These are phyloP conservation scores for Albula goreensis DNA, from an alignment of 2,113 vertebrate species.

Conservation along the genomic window DNA sequence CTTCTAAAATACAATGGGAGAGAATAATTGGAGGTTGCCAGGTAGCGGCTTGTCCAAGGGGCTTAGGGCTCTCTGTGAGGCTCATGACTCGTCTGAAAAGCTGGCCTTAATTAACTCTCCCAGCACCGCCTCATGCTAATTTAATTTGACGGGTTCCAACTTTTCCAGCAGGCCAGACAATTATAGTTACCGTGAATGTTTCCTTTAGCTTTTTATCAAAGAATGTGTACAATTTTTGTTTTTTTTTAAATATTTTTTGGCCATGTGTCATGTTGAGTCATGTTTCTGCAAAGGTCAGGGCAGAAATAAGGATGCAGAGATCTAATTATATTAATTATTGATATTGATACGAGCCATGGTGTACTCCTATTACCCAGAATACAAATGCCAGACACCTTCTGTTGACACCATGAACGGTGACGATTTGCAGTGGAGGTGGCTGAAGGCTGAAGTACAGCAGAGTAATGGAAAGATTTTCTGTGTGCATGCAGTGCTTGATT, in stretches of 20 bases:
- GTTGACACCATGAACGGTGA: not conserved
- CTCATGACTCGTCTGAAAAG: conserved; percentile 5
- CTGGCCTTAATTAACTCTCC: not conserved
- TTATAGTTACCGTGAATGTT: not conserved
- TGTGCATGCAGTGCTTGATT: no score
- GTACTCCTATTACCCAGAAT: no score
- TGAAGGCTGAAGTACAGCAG: no score
- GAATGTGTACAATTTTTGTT: not conserved
- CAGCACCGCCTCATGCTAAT: not conserved
- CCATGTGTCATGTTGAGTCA: not conserved
- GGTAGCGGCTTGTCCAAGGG: conserved; percentile 12
- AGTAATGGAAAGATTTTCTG: no score
- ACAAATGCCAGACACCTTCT: not conserved
- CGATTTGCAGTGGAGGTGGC: no score
- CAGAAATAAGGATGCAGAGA: not conserved
- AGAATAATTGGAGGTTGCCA: conserved; percentile 25
- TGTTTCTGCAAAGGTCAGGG: not conserved
- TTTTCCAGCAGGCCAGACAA: not conserved
- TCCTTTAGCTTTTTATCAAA: not conserved
- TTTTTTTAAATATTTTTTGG: not conserved
- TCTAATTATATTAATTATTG: not conserved
- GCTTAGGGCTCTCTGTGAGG: not conserved
- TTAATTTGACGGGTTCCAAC: not conserved
- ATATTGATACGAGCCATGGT: no score
- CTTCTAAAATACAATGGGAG: not conserved